Base-by-base conservation (phyloP, 1,140 invertebrate species). In the Littorina saxatilis region DNA sequence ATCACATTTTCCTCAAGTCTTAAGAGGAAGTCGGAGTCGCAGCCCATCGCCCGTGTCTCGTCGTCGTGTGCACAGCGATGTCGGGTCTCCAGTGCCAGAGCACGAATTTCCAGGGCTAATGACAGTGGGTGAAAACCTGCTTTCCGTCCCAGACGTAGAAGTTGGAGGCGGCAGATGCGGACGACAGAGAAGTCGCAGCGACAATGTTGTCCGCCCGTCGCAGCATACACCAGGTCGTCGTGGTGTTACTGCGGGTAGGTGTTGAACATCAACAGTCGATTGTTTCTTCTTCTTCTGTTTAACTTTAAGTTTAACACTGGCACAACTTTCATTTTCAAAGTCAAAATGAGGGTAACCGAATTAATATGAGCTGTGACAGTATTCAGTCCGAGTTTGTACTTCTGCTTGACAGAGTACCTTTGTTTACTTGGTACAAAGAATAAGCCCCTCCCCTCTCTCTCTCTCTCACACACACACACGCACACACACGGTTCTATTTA, bases 1-100 rank as follows among this genome's bases (percentile, higher is more conserved):
- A 32, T 78, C 76, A 23, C 32, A 78, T 40, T 78, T 78, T 43
- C 76, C 76, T 37, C 76, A 78, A 29, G 76, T 78, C 55, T 40
- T 78, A 40, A 61, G 76, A n/a, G n/a, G n/a, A 58, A 78, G 76
- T 66, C 76, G 76, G 11, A 78, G 76, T 43, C 32, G 76, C 40
- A 78, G 76, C 66, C 76, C 76, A 11, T 78, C 76, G n/a, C 76
- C 76, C 27, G 55, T 29, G 2, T 39, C 37, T 23, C 76, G 76
- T 2, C 23, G 40, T 50, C 70, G 70, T 17, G 40, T 50, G 0
- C 0, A n/a, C 2, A 29, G 40, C 13, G 70, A 73, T 27, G n/a
- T 1, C 70, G 40, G 29, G 5, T 68, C 17, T 7, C 29, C 15
- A 66, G 61, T 66, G 61, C 15, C 61, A 66, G n/a, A 13, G 32